Evolutionary conservation across 2,797 vertebrate genomes (phyloP).

Genomic region (Pteronotus mesoamericanus): DNA sequence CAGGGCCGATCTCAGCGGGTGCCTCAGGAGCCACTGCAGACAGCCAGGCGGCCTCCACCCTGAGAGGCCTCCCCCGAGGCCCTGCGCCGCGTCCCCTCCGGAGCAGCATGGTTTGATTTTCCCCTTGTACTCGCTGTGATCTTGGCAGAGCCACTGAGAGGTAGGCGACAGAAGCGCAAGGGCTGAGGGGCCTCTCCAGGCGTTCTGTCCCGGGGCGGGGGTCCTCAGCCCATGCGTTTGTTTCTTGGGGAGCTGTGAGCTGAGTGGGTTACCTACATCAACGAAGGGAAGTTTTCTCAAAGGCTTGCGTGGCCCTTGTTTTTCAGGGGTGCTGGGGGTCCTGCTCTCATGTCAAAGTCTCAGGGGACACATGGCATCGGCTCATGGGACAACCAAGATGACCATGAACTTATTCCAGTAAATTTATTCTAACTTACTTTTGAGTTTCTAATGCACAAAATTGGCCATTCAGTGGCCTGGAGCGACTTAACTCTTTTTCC

Average conservation of each 20-base stretch:
- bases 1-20: background rate
- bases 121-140: background rate
- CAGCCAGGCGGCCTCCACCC: background rate
- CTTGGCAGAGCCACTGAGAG: background rate
- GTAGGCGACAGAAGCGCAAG: background rate
- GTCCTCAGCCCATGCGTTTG: fast-evolving
- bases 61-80: no score
- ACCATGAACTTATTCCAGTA: background rate
- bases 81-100: background rate
- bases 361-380: background rate
- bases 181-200: background rate
- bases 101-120: background rate
- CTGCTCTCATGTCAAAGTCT: background rate
- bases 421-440: background rate
- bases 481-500: background rate
- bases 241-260: background rate
- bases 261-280: background rate
- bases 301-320: background rate
- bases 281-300: background rate
- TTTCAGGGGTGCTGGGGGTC: background rate
- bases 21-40: background rate
- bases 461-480: background rate
- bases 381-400: background rate
- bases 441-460: constrained; percentile 3
- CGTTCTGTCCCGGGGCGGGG: background rate